Base-by-base conservation (phyloP, 2,797 vertebrate species). In the Anguilla pacifica region DNA sequence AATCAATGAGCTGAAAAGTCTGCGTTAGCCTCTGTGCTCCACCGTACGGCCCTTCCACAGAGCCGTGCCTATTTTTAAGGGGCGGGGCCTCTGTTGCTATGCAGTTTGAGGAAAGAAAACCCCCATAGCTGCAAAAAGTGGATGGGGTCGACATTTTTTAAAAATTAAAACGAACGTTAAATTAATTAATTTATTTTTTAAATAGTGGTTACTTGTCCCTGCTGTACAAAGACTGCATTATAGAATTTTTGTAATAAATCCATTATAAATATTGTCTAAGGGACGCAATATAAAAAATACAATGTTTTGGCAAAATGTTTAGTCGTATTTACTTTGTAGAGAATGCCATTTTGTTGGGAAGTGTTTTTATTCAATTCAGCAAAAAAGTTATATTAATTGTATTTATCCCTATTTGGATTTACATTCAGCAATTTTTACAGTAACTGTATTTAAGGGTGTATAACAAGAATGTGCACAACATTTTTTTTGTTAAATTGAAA, bases 1-100 rank as follows among this genome's bases (percentile, higher is more conserved):
- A 96, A 95, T 95, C 95, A 94, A 95, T 95, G 95, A 95, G 94
- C 92, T 92, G 93, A 70, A 53, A 51, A 70, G 83, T 74, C 17
- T 84, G 92, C 93, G 94, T 94, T 93, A 93, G 94, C 93, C 94
- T 93, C 92, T 91, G 93, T 88, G 90, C 93, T 86, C 13, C 57
- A 86, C 93, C 92, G 11, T 9, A 46, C 57, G 25, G 92, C 85
- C 87, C 90, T 93, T 91, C 95, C 93, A 93, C 91, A 92, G 90
- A 95, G 93, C 93, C 94, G 13, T 5, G 74, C 95, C 96, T 96
- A 96, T 96, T 96, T 96, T 96, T 96, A 96, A 94, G 94, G 93
- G 91, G 92, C 90, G 93, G 94, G 94, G 92, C 94, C 94, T 95
- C 94, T 96, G 96, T 96, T 96, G 95, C 96, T 96, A 96, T 94